Evolutionary conservation across 2,888 invertebrate genomes (phyloP).

Genomic region (Ptychoptera contaminata): DNA sequence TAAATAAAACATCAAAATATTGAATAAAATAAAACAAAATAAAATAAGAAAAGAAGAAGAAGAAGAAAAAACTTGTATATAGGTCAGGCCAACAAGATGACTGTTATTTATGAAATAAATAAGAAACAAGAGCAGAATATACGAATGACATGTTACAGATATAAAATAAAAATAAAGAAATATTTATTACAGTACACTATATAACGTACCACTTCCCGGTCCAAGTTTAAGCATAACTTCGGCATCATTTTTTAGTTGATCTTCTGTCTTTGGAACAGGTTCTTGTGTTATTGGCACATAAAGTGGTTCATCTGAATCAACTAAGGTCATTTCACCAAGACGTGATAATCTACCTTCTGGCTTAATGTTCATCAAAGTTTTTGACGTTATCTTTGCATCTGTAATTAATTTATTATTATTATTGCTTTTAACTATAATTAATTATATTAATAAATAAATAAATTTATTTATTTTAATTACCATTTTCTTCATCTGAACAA

Average conservation of each 20-base stretch:
- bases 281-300: constrained; percentile 80
- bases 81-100: too few species aligned
- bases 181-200: background rate
- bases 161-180: background rate
- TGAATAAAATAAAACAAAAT: background rate
- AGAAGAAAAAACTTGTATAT: too few species aligned
- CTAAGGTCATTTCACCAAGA: constrained; percentile 47
- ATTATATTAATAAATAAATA: background rate
- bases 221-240: constrained; percentile 79
- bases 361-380: constrained; percentile 36
- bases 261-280: constrained; percentile 93
- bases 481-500: constrained; percentile 42
- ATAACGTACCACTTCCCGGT: constrained; percentile 43
- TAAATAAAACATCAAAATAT: background rate
- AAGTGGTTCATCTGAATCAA: constrained; percentile 51
- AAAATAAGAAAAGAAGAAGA: too few species aligned
- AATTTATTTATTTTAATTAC: constrained; percentile 7
- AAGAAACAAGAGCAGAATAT: too few species aligned
- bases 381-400: constrained; percentile 13
- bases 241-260: constrained; percentile 86
- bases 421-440: background rate
- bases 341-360: constrained; percentile 56
- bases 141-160: too few species aligned
- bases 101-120: too few species aligned
- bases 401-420: background rate